Evolutionary conservation across 2,888 invertebrate genomes (phyloP), one percentile per base, ranked within the genome.

Genomic region (Sphaeridia pumilis): DNA sequence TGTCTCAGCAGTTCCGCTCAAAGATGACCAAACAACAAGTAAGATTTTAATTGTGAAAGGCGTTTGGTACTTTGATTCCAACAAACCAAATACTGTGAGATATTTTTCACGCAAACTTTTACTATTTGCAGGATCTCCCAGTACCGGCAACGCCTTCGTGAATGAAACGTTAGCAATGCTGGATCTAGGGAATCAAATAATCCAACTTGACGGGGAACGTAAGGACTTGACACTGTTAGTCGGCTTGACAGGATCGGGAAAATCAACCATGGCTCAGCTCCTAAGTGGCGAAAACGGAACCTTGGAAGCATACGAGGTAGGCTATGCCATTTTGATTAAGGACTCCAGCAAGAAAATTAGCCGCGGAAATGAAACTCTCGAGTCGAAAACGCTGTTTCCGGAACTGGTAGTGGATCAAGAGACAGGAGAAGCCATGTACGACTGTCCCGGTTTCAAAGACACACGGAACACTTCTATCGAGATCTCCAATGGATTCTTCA

Each of bases 161-260:
- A n/a, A n/a, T n/a, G n/a, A n/a, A n/a, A n/a, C n/a, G n/a, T n/a
- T n/a, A n/a, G n/a, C n/a, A n/a, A n/a, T n/a, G n/a, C n/a, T n/a
- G n/a, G n/a, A n/a, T n/a, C n/a, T n/a, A n/a, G n/a, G n/a, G n/a
- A n/a, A n/a, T n/a, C n/a, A n/a, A n/a, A n/a, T n/a, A n/a, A n/a
- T n/a, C n/a, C n/a, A n/a, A n/a, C n/a, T n/a, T n/a, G n/a, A n/a
- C n/a, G n/a, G n/a, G n/a, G n/a, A n/a, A 17, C 21, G n/a, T 14
- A 10, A 10, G 2, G 49, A 49, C 24, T 36, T 49, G 12, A 28
- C 57, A 12, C 46, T 58, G 1, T 31, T 58, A 1, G 26, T 57
- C 7, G 58, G 58, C 7, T 52, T 41, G 12, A 57, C 58, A 1
- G 58, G 58, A 28, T 35, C 52, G 10, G 58, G 58, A n/a, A 58